phyloP scores from a whole-genome alignment of 2,113 vertebrate species.

The human region DNA sequence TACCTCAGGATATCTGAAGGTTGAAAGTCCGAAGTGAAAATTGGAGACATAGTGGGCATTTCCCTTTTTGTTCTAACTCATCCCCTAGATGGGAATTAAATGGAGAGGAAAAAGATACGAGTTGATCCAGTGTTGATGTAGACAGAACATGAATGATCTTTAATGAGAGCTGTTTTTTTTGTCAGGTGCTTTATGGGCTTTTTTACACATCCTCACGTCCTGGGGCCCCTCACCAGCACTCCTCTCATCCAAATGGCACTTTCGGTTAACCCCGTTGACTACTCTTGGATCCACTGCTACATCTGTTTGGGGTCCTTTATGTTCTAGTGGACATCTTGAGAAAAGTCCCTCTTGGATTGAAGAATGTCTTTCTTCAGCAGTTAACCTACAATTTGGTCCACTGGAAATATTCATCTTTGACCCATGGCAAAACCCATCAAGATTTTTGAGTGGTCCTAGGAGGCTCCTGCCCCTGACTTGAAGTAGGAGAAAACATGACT shows the following conservation, averaged over 20 bases:
- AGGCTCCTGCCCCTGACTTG: neutral
- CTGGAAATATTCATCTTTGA: neutral
- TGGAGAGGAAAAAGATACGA: neutral
- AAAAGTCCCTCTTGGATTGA: neutral
- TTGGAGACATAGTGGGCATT: too few relatives aligned
- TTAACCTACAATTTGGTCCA: neutral
- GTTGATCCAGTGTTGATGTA: too few relatives aligned
- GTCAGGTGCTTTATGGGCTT: too few relatives aligned
- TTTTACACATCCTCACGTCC: neutral
- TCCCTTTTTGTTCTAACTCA: neutral
- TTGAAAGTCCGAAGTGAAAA: neutral
- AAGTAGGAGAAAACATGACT: neutral
- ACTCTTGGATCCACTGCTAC: neutral
- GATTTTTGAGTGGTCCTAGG: neutral
- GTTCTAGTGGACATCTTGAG: neutral
- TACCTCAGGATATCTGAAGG: neutral
- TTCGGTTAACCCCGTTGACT: neutral
- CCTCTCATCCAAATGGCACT: neutral
- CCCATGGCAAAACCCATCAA: neutral
- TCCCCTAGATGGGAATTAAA: neutral
- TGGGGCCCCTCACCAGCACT: neutral
- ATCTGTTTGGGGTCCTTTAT: neutral
- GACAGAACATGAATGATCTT: too few relatives aligned
- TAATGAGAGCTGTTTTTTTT: neutral
- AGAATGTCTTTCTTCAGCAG: neutral